Evolutionary conservation across 1,140 invertebrate genomes (phyloP).

Genomic region (Zaprionus taronus): DNA sequence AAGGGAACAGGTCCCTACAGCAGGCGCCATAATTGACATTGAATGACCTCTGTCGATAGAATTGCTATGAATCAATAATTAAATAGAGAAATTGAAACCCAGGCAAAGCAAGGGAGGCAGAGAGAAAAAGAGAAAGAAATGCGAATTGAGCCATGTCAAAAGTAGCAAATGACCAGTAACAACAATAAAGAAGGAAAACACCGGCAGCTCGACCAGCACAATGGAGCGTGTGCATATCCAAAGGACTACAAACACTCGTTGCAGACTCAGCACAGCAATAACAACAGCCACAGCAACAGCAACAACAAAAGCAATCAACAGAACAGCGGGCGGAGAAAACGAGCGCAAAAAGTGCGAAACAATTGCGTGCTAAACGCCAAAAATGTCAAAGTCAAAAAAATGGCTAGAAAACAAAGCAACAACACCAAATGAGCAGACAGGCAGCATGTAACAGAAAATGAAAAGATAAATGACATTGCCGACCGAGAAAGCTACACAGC

Average conservation of each 20-base stretch:
- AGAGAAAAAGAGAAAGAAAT: conserved; percentile 16
- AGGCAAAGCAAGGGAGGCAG: neutral
- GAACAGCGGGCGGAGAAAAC: conserved; percentile 53
- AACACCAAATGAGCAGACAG: conserved; percentile 16
- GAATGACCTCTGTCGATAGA: conserved; percentile 69
- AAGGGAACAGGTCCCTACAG: conserved; percentile 34
- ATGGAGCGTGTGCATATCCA: conserved; percentile 57
- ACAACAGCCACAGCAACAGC: conserved; percentile 22
- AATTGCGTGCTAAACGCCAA: conserved; percentile 81
- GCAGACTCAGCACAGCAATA: conserved; percentile 35
- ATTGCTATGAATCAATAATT: conserved; percentile 76
- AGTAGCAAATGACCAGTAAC: conserved; percentile 65
- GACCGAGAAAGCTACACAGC: neutral
- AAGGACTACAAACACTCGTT: conserved; percentile 45
- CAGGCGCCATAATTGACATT: conserved; percentile 57
- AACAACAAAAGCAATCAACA: conserved; percentile 41
- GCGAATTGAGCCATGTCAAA: conserved; percentile 31
- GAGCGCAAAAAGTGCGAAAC: conserved; percentile 74
- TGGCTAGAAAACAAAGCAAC: conserved; percentile 23
- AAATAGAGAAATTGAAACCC: conserved; percentile 56
- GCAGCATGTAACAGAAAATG: conserved; percentile 59
- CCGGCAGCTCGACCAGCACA: conserved; percentile 53
- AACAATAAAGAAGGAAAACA: conserved; percentile 57
- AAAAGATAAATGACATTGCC: conserved; percentile 69
- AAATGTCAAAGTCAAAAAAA: conserved; percentile 71